Conservation (phyloP, 1,140 invertebrate species). For the Cotesia chilonis region DNA sequence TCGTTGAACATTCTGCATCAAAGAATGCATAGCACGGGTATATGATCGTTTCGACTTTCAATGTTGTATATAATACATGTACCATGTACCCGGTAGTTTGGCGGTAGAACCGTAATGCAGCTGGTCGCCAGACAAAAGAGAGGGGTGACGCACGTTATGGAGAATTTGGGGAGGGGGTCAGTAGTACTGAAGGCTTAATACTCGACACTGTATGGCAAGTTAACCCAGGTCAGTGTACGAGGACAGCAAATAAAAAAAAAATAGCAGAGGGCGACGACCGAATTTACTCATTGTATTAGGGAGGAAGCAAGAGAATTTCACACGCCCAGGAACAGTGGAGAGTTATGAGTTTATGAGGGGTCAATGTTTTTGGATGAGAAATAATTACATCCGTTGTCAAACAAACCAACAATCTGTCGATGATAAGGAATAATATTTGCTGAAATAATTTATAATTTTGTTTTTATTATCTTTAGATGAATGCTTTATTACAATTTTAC, state of each 20-base stretch:
- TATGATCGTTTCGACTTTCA: not conserved
- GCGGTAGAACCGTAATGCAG: constrained; percentile 27
- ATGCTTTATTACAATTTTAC: not conserved
- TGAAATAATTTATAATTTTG: not conserved
- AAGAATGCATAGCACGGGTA: constrained; percentile 25
- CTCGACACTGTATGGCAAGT: constrained; percentile 59
- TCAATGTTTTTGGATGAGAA: constrained; percentile 2
- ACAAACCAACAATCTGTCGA: constrained; percentile 15
- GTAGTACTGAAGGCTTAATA: constrained; percentile 58
- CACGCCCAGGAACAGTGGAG: not conserved
- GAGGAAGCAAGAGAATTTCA: constrained; percentile 10
- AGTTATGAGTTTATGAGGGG: not conserved
- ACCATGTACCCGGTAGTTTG: constrained; percentile 21
- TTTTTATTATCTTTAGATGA: not conserved
- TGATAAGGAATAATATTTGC: not conserved
- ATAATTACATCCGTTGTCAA: constrained; percentile 35
- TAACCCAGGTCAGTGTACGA: constrained; percentile 62
- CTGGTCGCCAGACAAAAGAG: constrained; percentile 28
- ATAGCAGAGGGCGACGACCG: constrained; percentile 34
- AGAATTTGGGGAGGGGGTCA: constrained; percentile 46
- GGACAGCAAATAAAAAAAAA: constrained; percentile 22
- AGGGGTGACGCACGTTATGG: constrained; percentile 13
- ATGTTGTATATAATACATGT: not conserved
- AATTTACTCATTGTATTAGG: constrained; percentile 16
- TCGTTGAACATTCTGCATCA: constrained; percentile 31